Percentiles rank a stretch among this genome's conserved stretches.
Conservation (phyloP, 2,113 vertebrate genomes). For the Prochilodus magdalenae region DNA sequence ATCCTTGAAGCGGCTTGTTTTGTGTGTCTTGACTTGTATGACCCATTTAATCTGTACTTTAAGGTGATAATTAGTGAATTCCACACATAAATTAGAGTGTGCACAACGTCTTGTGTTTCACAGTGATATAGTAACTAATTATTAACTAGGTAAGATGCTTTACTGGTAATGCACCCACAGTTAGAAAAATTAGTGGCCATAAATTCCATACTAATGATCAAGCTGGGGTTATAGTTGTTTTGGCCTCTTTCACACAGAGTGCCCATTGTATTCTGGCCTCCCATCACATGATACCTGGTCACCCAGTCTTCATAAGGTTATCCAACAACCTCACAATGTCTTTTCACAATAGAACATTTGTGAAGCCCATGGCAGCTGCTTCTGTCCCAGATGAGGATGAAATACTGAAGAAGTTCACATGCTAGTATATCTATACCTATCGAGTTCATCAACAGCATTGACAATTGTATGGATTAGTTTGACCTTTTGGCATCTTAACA, state of each 20-base stretch:
- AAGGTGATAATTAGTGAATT: neutral
- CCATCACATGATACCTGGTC: constrained; percentile 43
- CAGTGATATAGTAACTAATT: neutral
- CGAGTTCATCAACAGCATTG: neutral
- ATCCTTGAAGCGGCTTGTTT: neutral
- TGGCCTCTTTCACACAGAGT: constrained; percentile 32
- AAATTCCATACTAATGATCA: neutral
- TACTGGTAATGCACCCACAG: neutral
- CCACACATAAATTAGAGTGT: neutral
- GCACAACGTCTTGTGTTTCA: neutral
- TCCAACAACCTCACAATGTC: constrained; percentile 7
- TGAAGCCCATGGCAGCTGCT: neutral
- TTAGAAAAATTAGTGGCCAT: neutral
- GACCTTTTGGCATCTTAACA: neutral
- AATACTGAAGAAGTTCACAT: neutral
- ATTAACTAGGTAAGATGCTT: constrained; percentile 6
- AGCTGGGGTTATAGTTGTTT: neutral
- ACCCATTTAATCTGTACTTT: neutral
- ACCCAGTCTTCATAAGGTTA: constrained; percentile 29
- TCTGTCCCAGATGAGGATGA: neutral
- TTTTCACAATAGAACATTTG: constrained; percentile 36
- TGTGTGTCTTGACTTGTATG: neutral
- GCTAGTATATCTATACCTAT: neutral
- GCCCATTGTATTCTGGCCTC: constrained; percentile 28
- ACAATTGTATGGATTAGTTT: neutral